A percentile compares a stretch with the other conserved stretches of the same genome.
These are phyloP conservation scores for Melospiza melodia DNA, from an alignment of 2,113 vertebrate species.

Conservation along the genomic window DNA sequence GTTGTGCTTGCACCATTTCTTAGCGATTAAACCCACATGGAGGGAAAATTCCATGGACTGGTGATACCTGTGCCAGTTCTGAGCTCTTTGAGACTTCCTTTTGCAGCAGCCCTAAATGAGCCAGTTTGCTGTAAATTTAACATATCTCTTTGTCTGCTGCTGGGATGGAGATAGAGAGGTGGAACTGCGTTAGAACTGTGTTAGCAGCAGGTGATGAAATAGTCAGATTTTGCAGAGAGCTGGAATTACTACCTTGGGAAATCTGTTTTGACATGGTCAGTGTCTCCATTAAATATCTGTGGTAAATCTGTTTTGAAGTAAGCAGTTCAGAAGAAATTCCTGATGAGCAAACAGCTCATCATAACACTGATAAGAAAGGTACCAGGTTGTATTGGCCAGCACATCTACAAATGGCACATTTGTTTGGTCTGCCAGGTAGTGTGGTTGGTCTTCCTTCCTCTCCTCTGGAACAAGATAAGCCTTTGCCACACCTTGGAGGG, in stretches of 20 bases:
- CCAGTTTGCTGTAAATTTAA: background rate
- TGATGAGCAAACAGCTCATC: background rate
- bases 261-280: background rate
- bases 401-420: background rate
- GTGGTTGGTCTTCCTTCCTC: background rate
- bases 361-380: background rate
- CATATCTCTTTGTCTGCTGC: background rate
- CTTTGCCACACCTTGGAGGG: background rate
- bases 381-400: background rate
- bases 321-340: background rate
- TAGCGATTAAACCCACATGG: background rate
- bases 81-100: background rate
- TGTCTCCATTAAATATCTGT: background rate
- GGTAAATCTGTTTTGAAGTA: background rate
- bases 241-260: background rate
- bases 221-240: background rate
- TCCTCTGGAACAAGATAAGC: background rate
- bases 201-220: background rate
- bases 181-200: background rate
- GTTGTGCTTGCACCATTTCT: background rate
- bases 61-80: background rate
- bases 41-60: background rate
- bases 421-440: background rate
- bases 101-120: background rate
- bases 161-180: background rate